Evolutionary conservation across 64 coral and sea anemone genomes (phyloP).

Genomic region (Montipora efflorescens): DNA sequence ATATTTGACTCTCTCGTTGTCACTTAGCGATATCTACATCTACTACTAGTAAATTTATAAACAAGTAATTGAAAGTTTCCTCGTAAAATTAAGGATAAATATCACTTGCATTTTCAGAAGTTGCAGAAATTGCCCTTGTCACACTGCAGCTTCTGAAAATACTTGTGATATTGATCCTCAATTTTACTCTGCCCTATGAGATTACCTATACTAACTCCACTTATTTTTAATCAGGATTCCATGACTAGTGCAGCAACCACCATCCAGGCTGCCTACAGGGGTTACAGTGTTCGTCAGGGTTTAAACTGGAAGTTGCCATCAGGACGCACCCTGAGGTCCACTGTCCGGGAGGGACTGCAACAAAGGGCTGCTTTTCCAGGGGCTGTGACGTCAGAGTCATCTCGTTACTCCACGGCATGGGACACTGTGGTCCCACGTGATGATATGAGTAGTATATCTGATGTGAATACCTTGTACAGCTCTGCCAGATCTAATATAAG

Average conservation of each 20-base stretch:
- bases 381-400: constrained; percentile 19
- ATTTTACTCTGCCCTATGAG: too few species aligned
- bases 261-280: constrained; percentile 92
- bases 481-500: not conserved
- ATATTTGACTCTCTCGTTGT: too few species aligned
- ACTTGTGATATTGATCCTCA: too few species aligned
- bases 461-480: constrained; percentile 52
- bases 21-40: too few species aligned
- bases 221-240: not conserved
- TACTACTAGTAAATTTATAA: too few species aligned
- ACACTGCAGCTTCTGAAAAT: too few species aligned
- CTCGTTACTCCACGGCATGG: constrained; percentile 47
- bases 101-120: too few species aligned
- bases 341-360: constrained; percentile 67
- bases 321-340: constrained; percentile 85
- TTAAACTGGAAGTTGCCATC: constrained; percentile 92
- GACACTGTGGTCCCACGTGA: constrained; percentile 58
- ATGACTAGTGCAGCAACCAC: constrained; percentile 87
- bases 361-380: constrained; percentile 18
- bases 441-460: constrained; percentile 53
- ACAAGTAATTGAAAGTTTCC: too few species aligned
- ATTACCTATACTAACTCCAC: not conserved
- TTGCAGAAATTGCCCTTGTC: too few species aligned
- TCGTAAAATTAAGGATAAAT: too few species aligned
- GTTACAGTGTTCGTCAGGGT: constrained; percentile 88